These are phyloP conservation scores for Pseudomyrmex flavicornis DNA, from an alignment of 1,140 invertebrate species.

Conservation along the genomic window DNA sequence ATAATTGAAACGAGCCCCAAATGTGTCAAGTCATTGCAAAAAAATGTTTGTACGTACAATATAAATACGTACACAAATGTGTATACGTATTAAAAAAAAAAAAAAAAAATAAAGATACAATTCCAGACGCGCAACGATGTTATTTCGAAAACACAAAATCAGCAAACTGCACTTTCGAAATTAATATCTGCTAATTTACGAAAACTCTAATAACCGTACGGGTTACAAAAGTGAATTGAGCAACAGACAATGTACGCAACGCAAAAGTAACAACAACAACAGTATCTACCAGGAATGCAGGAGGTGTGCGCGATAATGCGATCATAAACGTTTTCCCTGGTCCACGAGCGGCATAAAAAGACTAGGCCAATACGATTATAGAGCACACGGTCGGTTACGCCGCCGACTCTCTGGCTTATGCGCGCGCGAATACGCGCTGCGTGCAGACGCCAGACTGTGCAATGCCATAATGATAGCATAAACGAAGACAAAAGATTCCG, in stretches of 20 bases:
- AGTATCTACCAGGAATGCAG: neutral
- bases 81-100: neutral
- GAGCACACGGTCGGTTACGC: neutral
- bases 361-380: neutral
- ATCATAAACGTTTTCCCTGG: neutral
- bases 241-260: neutral
- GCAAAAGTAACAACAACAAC: neutral
- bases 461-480: neutral
- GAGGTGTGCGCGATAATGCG: slow-evolving; percentile 15
- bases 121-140: neutral
- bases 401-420: neutral
- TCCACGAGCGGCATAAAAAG: slow-evolving; percentile 10
- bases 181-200: neutral
- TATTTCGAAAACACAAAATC: neutral
- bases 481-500: slow-evolving; percentile 37
- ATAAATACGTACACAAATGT: neutral
- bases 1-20: too few species aligned
- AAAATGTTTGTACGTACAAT: too few species aligned
- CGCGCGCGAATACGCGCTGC: slow-evolving; percentile 4
- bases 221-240: neutral
- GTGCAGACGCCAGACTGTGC: neutral
- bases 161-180: neutral
- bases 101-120: neutral
- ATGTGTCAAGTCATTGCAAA: too few species aligned
- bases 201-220: neutral